Conservation (phyloP, 2,888 invertebrate species). For the Euplexia lucipara region DNA sequence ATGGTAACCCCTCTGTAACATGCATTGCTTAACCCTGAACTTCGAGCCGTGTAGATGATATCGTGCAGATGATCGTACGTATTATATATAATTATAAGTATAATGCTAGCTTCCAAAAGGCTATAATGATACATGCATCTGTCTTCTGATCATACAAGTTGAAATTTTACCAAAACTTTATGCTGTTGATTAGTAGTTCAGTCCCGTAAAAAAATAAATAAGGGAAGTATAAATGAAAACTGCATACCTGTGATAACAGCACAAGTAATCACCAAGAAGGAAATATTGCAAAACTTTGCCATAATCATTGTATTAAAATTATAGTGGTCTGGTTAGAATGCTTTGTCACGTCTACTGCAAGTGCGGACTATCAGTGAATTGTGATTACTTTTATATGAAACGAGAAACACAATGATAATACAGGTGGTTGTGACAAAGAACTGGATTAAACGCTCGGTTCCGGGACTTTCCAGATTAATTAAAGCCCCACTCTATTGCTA, state of each 20-base stretch:
- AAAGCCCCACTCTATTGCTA: not conserved
- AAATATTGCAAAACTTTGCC: slow-evolving; percentile 26
- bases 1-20: no score
- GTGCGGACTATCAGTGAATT: slow-evolving; percentile 30
- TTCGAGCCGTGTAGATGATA: no score
- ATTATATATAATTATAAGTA: no score
- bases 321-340: not conserved
- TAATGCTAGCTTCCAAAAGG: no score
- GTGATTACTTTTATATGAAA: slow-evolving; percentile 56
- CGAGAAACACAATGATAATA: slow-evolving; percentile 20
- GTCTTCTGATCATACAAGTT: no score
- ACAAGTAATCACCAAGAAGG: slow-evolving; percentile 29
- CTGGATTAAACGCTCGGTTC: not conserved
- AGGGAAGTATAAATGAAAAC: no score
- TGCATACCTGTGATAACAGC: slow-evolving; percentile 32
- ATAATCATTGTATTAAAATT: slow-evolving; percentile 11
- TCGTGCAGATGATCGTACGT: no score
- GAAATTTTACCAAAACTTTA: no score
- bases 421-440: slow-evolving; percentile 33
- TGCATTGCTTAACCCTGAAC: no score
- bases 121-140: no score
- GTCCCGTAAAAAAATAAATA: no score
- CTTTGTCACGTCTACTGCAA: slow-evolving; percentile 13
- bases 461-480: slow-evolving; percentile 21
- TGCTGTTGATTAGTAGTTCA: no score